These are phyloP conservation scores for Xyliphius kryptos DNA, from an alignment of 2,113 vertebrate genomes.

Conservation along the genomic window DNA sequence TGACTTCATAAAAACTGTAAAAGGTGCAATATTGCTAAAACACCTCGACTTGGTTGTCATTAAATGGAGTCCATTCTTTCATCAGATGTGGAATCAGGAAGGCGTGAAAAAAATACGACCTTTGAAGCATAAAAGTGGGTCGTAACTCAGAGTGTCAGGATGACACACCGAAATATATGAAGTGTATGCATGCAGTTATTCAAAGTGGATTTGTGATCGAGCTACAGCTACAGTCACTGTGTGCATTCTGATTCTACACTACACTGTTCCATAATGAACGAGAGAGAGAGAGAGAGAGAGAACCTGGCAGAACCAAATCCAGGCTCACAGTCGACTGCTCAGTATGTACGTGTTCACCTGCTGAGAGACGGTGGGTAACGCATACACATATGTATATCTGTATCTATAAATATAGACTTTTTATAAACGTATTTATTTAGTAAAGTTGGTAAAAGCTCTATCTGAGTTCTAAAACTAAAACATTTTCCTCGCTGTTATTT, in stretches of 20 bases:
- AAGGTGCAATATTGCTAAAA: conserved; percentile 53
- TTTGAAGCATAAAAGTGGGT: conserved; percentile 46
- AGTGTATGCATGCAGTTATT: conserved; percentile 58
- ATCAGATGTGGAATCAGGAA: conserved; percentile 55
- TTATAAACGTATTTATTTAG: no score
- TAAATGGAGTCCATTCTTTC: conserved; percentile 54
- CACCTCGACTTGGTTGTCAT: conserved; percentile 54
- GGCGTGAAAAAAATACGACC: conserved; percentile 52
- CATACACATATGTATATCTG: no score
- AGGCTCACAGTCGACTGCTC: no score
- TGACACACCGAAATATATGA: conserved; percentile 47
- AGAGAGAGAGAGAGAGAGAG: no score
- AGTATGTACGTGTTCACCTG: no score
- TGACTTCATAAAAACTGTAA: conserved; percentile 46
- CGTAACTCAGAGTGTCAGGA: conserved; percentile 53
- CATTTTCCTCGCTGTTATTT: no score
- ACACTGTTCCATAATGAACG: conserved; percentile 42
- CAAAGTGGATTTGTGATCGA: conserved; percentile 47
- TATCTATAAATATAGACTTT: no score
- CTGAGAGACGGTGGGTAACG: no score
- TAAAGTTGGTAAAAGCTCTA: no score
- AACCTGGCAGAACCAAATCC: neutral
- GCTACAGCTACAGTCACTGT: conserved; percentile 28
- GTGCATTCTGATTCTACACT: conserved; percentile 50
- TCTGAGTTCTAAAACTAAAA: no score